A percentile compares a stretch with the other conserved stretches of the same genome.
Conservation (phyloP, 2,113 vertebrate genomes). For the Zosterops borbonicus region DNA sequence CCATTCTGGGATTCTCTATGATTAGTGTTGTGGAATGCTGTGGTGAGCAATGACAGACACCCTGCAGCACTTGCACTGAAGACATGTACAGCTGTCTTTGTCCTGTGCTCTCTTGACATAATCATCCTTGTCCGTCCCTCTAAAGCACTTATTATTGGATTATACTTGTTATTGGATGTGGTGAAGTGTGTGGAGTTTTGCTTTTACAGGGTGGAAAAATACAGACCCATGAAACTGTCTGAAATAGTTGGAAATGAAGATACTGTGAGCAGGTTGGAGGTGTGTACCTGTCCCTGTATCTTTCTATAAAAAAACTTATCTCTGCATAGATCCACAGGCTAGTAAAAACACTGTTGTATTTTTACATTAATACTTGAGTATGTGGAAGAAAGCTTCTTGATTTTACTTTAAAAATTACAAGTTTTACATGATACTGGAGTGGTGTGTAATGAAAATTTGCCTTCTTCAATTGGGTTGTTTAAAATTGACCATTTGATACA, state of each 20-base stretch:
- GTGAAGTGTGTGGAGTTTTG: not conserved
- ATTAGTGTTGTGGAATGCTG: not conserved
- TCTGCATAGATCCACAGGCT: not conserved
- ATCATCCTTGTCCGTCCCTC: not conserved
- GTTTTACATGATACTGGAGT: not conserved
- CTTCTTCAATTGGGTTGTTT: not conserved
- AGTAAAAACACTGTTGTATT: not conserved
- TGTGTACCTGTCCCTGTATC: slow-evolving; percentile 3
- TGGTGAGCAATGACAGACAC: not conserved
- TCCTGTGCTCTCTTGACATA: rapidly evolving
- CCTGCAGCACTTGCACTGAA: not conserved
- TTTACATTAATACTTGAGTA: not conserved
- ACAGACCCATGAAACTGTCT: slow-evolving; percentile 85
- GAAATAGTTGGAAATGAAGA: slow-evolving; percentile 95
- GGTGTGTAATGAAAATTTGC: not conserved
- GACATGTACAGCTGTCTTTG: not conserved
- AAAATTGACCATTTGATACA: not conserved
- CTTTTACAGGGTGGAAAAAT: slow-evolving; percentile 91
- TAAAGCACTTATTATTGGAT: rapidly evolving
- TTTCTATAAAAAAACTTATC: not conserved
- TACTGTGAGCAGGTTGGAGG: slow-evolving; percentile 92
- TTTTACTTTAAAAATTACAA: not conserved
- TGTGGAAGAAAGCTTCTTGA: not conserved
- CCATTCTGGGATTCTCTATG: not conserved
- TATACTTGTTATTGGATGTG: rapidly evolving